These are phyloP conservation scores for Acanthurus lineatus DNA, from an alignment of 2,797 vertebrate genomes.

Conservation along the genomic window DNA sequence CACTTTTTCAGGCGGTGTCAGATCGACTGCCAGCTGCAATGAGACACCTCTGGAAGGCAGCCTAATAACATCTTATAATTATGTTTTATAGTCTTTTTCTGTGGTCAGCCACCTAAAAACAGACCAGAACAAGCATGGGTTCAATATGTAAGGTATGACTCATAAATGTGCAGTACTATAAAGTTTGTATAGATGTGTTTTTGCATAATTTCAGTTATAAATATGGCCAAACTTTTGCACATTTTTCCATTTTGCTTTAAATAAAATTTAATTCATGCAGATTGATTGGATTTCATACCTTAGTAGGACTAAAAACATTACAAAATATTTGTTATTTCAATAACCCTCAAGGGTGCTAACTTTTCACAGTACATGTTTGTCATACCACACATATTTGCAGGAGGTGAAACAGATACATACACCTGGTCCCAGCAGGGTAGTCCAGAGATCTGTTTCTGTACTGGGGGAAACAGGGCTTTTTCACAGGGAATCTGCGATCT, in stretches of 20 bases:
- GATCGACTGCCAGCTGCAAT: conserved; percentile 41
- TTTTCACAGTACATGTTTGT: not conserved
- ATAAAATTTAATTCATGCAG: not conserved
- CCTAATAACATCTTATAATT: conserved; percentile 46
- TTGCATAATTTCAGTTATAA: not conserved
- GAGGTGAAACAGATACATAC: conserved; percentile 74
- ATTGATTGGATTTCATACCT: not conserved
- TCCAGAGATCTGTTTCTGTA: conserved; percentile 87
- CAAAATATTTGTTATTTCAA: not conserved
- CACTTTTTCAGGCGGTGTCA: conserved; percentile 36
- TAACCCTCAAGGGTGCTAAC: not conserved
- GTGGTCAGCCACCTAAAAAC: conserved; percentile 23
- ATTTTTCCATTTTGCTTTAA: not conserved
- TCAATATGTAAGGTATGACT: conserved; percentile 60
- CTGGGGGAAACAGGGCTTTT: conserved; percentile 82
- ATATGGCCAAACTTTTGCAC: not conserved
- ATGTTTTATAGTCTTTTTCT: conserved; percentile 29
- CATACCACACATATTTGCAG: conserved; percentile 53
- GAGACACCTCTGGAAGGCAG: conserved; percentile 32
- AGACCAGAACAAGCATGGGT: conserved; percentile 39
- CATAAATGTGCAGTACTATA: conserved; percentile 14
- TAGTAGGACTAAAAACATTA: not conserved
- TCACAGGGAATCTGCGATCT: conserved; percentile 84
- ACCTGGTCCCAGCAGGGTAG: conserved; percentile 76
- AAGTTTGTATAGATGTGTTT: not conserved